phyloP scores from a whole-genome alignment of 2,888 invertebrate species.

The Electrophaes corylata region DNA sequence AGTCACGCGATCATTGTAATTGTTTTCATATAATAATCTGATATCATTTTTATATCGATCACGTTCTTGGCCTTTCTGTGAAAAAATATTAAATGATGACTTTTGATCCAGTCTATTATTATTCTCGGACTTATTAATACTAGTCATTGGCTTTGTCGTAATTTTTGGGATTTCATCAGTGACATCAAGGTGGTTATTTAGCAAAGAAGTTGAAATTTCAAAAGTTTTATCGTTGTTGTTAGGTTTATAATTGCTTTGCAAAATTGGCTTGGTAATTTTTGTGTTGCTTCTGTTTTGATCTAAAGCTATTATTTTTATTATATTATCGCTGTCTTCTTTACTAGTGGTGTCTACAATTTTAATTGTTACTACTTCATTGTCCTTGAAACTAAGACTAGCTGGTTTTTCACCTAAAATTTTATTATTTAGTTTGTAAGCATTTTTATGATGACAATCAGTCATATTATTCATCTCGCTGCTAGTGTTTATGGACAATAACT shows the following conservation, averaged over 20 bases:
- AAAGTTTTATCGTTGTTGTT: not conserved
- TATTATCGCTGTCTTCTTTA: not conserved
- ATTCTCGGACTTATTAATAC: conserved; percentile 12
- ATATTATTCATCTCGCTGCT: not conserved
- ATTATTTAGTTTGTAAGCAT: not conserved
- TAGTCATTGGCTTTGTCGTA: conserved; percentile 3
- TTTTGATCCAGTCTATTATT: not conserved
- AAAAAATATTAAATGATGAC: conserved; percentile 17
- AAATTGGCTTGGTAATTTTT: not conserved
- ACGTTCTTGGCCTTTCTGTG: conserved; percentile 1
- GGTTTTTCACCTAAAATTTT: not conserved
- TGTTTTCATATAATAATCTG: conserved; percentile 34
- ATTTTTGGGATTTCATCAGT: not conserved
- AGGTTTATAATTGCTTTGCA: not conserved
- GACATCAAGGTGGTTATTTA: conserved; percentile 1
- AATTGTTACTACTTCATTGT: not conserved
- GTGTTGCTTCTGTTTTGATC: not conserved
- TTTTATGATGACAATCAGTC: not conserved
- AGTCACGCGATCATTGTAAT: conserved; percentile 40
- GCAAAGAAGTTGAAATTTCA: not conserved
- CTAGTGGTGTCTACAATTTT: not conserved
- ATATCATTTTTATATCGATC: not conserved
- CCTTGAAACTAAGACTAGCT: not conserved
- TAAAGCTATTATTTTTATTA: not conserved
- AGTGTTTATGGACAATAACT: conserved; percentile 43